phyloP scores from a whole-genome alignment of 2,113 vertebrate species.

The Paramormyrops kingsleyae region DNA sequence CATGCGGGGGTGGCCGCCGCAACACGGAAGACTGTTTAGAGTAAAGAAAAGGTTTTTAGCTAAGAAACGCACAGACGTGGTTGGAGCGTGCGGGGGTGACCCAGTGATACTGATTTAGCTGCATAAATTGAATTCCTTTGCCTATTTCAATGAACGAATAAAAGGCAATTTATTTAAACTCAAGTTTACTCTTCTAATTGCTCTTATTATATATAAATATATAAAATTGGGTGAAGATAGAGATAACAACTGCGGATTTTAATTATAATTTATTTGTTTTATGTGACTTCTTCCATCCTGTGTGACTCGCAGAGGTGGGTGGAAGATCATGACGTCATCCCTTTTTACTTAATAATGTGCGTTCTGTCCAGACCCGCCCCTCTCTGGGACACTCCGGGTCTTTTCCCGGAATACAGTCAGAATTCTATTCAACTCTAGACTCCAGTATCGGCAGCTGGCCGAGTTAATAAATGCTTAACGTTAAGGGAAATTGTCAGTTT shows the following conservation, averaged over 20 bases:
- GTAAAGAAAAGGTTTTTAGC: neutral
- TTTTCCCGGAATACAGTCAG: neutral
- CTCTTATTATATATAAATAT: neutral
- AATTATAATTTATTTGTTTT: neutral
- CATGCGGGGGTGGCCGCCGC: neutral
- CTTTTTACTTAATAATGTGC: neutral
- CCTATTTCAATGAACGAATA: neutral
- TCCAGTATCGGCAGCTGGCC: neutral
- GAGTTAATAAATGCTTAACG: neutral
- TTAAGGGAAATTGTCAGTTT: neutral
- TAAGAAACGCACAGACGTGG: neutral
- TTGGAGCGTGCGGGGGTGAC: neutral
- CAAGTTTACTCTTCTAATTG: neutral
- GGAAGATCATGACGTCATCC: neutral
- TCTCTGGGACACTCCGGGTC: neutral
- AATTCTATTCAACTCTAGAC: neutral
- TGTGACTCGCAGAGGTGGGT: neutral
- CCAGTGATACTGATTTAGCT: neutral
- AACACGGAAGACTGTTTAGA: neutral
- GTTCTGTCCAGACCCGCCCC: neutral
- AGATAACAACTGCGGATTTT: neutral
- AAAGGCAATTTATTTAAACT: neutral
- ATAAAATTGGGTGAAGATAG: neutral
- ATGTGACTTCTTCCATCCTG: neutral
- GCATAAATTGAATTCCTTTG: neutral